Evolutionary conservation across 2,888 invertebrate species (phyloP), one percentile per base, ranked within the genome.

Genomic region (Mamestra brassicae): DNA sequence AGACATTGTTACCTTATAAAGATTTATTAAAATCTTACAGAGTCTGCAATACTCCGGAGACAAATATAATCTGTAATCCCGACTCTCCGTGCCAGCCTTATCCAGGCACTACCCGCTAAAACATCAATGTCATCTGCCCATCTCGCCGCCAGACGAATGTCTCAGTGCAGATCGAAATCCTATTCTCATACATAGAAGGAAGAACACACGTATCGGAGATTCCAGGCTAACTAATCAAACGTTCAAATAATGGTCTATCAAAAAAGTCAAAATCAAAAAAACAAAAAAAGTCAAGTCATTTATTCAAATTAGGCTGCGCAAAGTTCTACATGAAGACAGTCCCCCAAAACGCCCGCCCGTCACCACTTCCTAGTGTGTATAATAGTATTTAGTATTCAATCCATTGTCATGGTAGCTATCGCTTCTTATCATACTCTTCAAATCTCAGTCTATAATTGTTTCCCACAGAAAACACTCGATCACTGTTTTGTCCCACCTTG

Each of bases 391-490:
- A 74, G 45, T 66, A 26, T 47, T 55, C 7, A 65, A 50, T 77
- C 71, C 26, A 71, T 55, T 77, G 55, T 55, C 61, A 42, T 52
- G 52, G 55, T 8, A 52, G 36, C 52, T 47, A 47, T 71, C n/a
- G n/a, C 11, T 50, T 61, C 63, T 69, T 77, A 77, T 70, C 70
- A 26, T 34, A 45, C 38, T 60, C 52, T n/a, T 69, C 10, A 62
- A 73, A 69, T 54, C 73, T 65, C 52, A 8, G n/a, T 11, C 38
- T 15, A 10, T 78, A 73, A 78, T 78, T 78, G 73, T 47, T 73
- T 78, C 45, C 36, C 68, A 73, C 61, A n/a, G 45, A 73, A 69
- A 65, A 64, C 10, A 38, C 3, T 52, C 13, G 45, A 65, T 65
- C 52, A 65, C 68, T 57, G 34, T 62, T 65, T n/a, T 38, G 17